Base-by-base conservation (phyloP, 1,140 invertebrate genomes). In the Tetramorium simillimum region DNA sequence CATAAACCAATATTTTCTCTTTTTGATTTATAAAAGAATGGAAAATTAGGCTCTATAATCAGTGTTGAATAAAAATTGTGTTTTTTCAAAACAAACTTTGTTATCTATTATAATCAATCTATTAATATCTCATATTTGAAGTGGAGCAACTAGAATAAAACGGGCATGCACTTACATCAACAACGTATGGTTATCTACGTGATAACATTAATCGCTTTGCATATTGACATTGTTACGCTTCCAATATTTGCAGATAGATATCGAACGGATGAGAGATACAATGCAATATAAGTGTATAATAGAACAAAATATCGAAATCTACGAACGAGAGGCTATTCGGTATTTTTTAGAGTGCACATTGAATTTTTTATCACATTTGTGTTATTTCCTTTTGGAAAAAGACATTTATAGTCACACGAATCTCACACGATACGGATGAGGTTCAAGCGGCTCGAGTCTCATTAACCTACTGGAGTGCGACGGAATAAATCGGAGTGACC, bases 131-230 rank as follows among this genome's bases (percentile, higher is more conserved):
- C 18, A 18, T 18, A 49, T 14, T 37, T 67, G n/a, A 24, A 51
- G 28, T 24, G 28, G 37, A 51, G 6, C 14, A 84, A 84, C 28
- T 9, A 18, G 53, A 60, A 73, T 60, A 37, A 73, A 82, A 72
- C 18, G 9, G 33, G 46, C 10, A 33, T 60, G 18, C 12, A 72
- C n/a, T 37, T 81, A 70, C 14, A n/a, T 28, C n/a, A 9, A 56
- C 37, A 82, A 73, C 62, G 24, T 46, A 56, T 33, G 75, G 7
- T n/a, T 75, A 53, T 60, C 53, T 37, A 60, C 14, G 5, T 33
- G 24, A 51, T 24, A 84, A 73, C 7, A 12, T 82, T 84, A 84
- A 84, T 84, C n/a, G 40, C 28, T 46, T 73, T 60, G 40, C 43
- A 49, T 49, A 82, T 73, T 73, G 67, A 84, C 40, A 60, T 73